phyloP scores from a whole-genome alignment of 2,888 invertebrate genomes.

The Cheilosia pagana region DNA sequence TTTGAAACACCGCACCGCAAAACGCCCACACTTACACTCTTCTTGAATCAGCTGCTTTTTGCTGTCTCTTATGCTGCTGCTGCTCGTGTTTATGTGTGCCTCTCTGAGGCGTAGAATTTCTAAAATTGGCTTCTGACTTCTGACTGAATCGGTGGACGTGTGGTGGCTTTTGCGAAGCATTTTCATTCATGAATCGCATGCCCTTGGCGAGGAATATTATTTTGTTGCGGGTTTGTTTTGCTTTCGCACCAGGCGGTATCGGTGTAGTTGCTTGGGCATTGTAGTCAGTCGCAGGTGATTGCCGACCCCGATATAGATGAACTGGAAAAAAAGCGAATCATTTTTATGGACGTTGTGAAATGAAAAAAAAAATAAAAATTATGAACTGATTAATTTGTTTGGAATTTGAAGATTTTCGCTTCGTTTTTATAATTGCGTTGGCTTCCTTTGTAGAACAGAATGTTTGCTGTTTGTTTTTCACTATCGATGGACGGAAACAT shows the following conservation, averaged over 20 bases:
- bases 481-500: not conserved
- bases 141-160: conserved; percentile 35
- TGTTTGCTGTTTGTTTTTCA: not conserved
- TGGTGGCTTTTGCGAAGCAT: conserved; percentile 20
- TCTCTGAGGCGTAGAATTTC: conserved; percentile 27
- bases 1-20: conserved; percentile 7
- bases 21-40: conserved; percentile 21
- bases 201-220: conserved; percentile 2
- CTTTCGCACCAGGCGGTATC: conserved; percentile 16
- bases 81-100: not conserved
- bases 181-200: conserved; percentile 67
- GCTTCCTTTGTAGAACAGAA: not conserved
- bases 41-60: conserved; percentile 46
- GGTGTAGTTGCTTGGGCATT: conserved; percentile 16
- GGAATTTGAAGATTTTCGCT: conserved; percentile 10
- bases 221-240: conserved; percentile 38
- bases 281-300: not conserved
- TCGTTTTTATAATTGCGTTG: not conserved
- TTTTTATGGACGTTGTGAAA: not conserved
- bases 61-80: conserved; percentile 4
- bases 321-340: not conserved
- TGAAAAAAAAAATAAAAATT: conserved; percentile 7
- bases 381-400: conserved; percentile 29
- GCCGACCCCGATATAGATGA: conserved; percentile 4
- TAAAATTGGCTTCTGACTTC: conserved; percentile 65